These are phyloP conservation scores for Diaphora mendica DNA, from an alignment of 2,888 invertebrate species.

Conservation along the genomic window DNA sequence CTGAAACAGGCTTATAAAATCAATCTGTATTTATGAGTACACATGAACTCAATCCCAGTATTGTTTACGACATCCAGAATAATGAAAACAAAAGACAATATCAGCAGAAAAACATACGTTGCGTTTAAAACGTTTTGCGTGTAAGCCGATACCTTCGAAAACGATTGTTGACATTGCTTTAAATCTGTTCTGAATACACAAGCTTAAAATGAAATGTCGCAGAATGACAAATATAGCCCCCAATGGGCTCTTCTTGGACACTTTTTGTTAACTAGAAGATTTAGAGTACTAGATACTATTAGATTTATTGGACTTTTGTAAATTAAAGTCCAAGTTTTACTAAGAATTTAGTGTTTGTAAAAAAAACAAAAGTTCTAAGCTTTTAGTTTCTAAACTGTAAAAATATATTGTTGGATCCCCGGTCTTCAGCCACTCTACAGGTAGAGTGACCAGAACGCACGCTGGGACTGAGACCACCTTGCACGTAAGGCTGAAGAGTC, in stretches of 20 bases:
- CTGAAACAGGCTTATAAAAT: neutral
- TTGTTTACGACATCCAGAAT: neutral
- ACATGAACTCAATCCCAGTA: neutral
- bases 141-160: slow-evolving; percentile 11
- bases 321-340: no score
- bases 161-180: neutral
- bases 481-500: no score
- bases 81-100: slow-evolving; percentile 6
- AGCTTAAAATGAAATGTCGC: neutral
- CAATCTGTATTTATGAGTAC: neutral
- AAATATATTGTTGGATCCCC: no score
- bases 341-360: neutral
- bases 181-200: neutral
- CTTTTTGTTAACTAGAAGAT: neutral
- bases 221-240: neutral
- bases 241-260: neutral
- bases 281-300: neutral
- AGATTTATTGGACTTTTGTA: neutral
- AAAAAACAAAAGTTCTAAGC: neutral
- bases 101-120: slow-evolving; percentile 7
- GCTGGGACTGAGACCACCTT: no score
- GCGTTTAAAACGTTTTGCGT: slow-evolving; percentile 3
- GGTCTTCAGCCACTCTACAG: no score
- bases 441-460: no score
- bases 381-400: no score